Evolutionary conservation across 2,797 vertebrate genomes (phyloP).

Genomic region (Pangasius djambal): DNA sequence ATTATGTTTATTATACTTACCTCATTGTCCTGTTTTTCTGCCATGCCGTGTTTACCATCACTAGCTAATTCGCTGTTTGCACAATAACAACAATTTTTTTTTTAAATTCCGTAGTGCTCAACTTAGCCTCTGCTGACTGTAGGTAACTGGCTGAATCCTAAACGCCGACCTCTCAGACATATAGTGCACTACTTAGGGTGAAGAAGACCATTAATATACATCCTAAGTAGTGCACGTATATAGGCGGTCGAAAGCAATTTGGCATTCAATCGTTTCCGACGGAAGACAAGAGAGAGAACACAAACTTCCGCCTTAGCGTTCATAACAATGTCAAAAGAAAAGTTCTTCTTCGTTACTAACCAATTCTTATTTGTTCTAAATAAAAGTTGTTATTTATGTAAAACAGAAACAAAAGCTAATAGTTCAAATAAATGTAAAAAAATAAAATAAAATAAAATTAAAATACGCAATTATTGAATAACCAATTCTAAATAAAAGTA

Average conservation of each 20-base stretch:
- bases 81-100: slow-evolving; percentile 11
- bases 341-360: background rate
- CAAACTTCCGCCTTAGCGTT: slow-evolving; percentile 12
- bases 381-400: background rate
- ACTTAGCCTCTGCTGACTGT: slow-evolving; percentile 13
- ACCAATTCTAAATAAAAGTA: background rate
- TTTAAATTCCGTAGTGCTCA: slow-evolving; percentile 1
- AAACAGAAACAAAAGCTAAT: no score
- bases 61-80: slow-evolving; percentile 48
- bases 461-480: background rate
- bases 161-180: background rate
- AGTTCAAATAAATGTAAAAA: background rate
- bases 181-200: background rate
- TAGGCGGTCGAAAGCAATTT: background rate
- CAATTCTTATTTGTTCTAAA: background rate
- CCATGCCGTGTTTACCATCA: slow-evolving; percentile 72
- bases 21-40: slow-evolving; percentile 78
- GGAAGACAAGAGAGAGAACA: slow-evolving; percentile 7
- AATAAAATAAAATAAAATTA: background rate
- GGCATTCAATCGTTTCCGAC: background rate
- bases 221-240: background rate
- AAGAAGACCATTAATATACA: background rate
- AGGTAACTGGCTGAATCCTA: background rate
- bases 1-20: slow-evolving; percentile 54
- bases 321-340: slow-evolving; percentile 43